Percentiles rank a stretch among this genome's conserved stretches.
Evolutionary conservation across 2,113 vertebrate species (phyloP).

Genomic region (Tragelaphus imberbis): DNA sequence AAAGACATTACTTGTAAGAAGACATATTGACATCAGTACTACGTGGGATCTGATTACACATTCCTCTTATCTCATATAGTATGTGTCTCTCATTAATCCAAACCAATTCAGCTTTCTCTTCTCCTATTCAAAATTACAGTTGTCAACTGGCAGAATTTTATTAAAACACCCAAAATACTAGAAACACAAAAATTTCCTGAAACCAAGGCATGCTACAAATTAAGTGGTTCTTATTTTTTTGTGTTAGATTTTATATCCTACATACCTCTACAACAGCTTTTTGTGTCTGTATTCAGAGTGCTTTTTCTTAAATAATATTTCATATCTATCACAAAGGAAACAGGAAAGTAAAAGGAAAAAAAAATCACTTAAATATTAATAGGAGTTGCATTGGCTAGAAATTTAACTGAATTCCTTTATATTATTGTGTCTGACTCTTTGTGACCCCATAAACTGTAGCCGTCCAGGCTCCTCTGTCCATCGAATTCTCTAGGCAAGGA

Average conservation of each 20-base stretch:
- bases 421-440: neutral
- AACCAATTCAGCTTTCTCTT: neutral
- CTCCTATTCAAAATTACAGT: neutral
- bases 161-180: neutral
- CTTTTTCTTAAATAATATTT: neutral
- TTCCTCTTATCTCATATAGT: neutral
- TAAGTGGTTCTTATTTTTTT: neutral
- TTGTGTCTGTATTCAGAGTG: neutral
- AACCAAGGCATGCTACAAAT: neutral
- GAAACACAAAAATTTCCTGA: neutral
- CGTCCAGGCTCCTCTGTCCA: neutral
- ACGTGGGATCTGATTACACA: neutral
- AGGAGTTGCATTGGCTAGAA: neutral
- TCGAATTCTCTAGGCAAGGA: neutral
- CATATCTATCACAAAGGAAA: neutral
- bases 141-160: neutral
- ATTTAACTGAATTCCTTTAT: neutral
- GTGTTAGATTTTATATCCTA: neutral
- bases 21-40: neutral
- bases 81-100: neutral
- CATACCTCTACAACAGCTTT: neutral
- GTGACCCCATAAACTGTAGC: neutral
- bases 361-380: neutral
- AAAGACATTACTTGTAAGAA: neutral
- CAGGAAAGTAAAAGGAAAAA: neutral